Conservation (phyloP, 1,140 invertebrate genomes). For the Holcopasites calliopsidis region DNA sequence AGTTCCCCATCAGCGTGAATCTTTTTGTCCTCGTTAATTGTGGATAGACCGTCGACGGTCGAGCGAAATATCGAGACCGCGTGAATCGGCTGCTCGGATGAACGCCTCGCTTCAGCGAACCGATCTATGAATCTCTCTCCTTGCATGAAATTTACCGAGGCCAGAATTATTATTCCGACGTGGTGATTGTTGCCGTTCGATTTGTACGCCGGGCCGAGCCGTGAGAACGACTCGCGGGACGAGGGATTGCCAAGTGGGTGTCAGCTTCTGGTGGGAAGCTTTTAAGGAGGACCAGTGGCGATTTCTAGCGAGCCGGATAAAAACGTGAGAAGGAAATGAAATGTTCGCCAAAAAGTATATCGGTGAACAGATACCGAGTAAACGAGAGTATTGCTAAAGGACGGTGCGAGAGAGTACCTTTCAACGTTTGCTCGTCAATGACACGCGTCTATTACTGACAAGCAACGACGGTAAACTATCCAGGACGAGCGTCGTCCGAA, state of each 20-base stretch:
- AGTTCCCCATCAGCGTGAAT: conserved; percentile 28
- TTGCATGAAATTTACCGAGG: conserved; percentile 17
- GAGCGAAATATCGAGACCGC: conserved; percentile 6
- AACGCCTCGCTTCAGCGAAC: conserved; percentile 26
- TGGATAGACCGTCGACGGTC: conserved; percentile 26
- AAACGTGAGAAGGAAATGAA: no score
- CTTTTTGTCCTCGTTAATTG: conserved; percentile 56
- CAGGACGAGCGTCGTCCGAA: no score
- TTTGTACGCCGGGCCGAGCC: background rate
- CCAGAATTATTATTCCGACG: background rate
- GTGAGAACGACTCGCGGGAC: conserved; percentile 6
- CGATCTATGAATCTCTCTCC: conserved; percentile 14
- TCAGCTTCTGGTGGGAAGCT: background rate
- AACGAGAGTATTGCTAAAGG: no score
- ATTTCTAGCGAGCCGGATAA: no score
- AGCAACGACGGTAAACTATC: no score
- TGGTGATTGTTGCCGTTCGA: background rate
- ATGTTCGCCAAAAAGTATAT: no score
- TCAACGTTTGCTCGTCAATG: no score
- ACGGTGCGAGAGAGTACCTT: no score
- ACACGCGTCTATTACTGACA: no score
- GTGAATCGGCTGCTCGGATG: conserved; percentile 26
- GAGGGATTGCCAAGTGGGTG: conserved; percentile 2
- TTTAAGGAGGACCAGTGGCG: background rate
- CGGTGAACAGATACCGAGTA: no score